A percentile compares a stretch with the other conserved stretches of the same genome.
Conservation (phyloP, 2,113 vertebrate species). For the Perca flavescens region DNA sequence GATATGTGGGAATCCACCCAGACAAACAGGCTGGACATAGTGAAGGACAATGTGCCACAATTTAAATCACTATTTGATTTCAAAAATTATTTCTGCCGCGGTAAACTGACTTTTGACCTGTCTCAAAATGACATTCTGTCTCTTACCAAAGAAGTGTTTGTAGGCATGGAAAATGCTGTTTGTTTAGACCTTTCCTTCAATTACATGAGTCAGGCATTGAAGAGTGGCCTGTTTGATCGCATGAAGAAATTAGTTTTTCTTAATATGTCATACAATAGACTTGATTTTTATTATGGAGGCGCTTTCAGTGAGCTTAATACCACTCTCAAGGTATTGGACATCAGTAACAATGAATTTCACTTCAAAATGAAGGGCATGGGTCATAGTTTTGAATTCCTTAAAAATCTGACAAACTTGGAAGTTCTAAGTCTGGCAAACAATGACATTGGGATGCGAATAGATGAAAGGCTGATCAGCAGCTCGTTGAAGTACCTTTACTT, state of each 20-base stretch:
- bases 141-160: constrained; percentile 71
- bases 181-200: constrained; percentile 87
- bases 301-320: constrained; percentile 79
- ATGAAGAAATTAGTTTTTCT: constrained; percentile 78
- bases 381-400: constrained; percentile 82
- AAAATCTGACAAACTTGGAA: constrained; percentile 73
- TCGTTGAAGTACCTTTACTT: constrained; percentile 84
- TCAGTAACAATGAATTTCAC: constrained; percentile 85
- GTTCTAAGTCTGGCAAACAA: constrained; percentile 84
- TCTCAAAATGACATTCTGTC: constrained; percentile 85
- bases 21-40: neutral
- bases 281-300: constrained; percentile 82
- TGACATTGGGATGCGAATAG: constrained; percentile 81
- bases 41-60: neutral
- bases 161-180: constrained; percentile 81
- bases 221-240: constrained; percentile 60
- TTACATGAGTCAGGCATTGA: constrained; percentile 84
- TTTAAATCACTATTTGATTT: constrained; percentile 61
- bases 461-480: constrained; percentile 72
- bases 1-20: constrained; percentile 16
- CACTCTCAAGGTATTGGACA: constrained; percentile 83
- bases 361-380: constrained; percentile 86
- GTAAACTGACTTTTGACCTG: constrained; percentile 76
- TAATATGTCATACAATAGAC: constrained; percentile 85
- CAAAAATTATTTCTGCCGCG: constrained; percentile 50